Base-by-base conservation (phyloP, 2,797 vertebrate genomes). In the Rhadinocentrus ornatus region DNA sequence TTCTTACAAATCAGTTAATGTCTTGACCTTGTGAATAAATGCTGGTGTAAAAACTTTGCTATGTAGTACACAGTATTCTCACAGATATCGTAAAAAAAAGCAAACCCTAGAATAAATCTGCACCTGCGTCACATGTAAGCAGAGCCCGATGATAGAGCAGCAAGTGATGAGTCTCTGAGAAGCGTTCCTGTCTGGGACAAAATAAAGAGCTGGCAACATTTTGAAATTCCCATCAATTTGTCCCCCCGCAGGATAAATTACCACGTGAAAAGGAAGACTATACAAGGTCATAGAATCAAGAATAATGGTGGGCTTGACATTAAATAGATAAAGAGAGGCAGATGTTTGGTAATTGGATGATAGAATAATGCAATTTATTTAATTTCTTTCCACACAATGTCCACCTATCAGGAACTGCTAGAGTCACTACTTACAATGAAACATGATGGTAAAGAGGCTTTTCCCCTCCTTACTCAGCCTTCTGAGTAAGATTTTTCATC, bases 221-320 rank as follows among this genome's bases (percentile, higher is more conserved):
- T 75, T 44, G 75, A 81, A 92, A 74, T 81, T 59, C 91, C 90
- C 73, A 82, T 87, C 78, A 57, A 72, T 88, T 88, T 75, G 62
- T 79, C 84, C 81, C 50, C 66, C 41, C 53, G 8, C 13, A 64
- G 66, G 68, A 48, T 27, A 26, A 71, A 50, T 60, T 20, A 6
- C 31, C 31, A 53, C 46, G 75, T 24, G 55, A 66, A 75, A 77
- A 78, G 34, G 55, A 62, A 73, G 44, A 60, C 53, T 0, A 13
- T 44, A 29, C 37, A 12, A 79, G 76, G 74, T 71, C 75, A 76
- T 22, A 76, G 68, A 84, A 85, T 86, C 58, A 80, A 63, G 41
- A 81, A 61, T 64, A 71, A 71, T 81, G 64, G 50, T 20, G 65
- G 65, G 84, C 58, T 71, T n/a, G 4, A 76, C 75, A 81, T 81